phyloP scores from a whole-genome alignment of 1,140 invertebrate species.

The Zaprionus nigranus region DNA sequence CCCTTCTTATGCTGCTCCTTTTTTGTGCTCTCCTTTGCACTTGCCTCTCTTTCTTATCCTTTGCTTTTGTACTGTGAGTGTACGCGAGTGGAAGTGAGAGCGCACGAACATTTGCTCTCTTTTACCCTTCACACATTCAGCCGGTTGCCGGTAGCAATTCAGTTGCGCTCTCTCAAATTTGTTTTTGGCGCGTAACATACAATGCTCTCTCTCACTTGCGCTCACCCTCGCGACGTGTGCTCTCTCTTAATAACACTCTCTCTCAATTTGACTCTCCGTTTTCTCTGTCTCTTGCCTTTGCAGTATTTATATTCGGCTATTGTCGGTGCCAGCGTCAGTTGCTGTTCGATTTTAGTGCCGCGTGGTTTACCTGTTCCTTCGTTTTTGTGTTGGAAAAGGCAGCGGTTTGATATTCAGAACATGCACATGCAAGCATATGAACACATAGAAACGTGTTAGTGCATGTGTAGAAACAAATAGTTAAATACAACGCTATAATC shows the following conservation, averaged over 20 bases:
- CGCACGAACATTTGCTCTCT: background rate
- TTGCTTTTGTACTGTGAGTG: background rate
- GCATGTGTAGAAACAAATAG: background rate
- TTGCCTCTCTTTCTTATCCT: background rate
- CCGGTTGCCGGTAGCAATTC: constrained; percentile 13
- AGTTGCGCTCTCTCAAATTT: background rate
- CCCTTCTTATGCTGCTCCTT: background rate
- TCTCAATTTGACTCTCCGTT: background rate
- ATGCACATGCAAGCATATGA: background rate
- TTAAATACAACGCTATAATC: constrained; percentile 8
- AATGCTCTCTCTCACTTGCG: background rate
- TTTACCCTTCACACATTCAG: background rate
- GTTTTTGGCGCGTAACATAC: constrained; percentile 19
- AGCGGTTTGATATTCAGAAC: constrained; percentile 32
- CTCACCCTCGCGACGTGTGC: background rate
- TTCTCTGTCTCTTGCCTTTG: background rate
- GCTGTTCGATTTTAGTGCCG: constrained; percentile 27
- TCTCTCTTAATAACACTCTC: background rate
- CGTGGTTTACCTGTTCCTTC: constrained; percentile 30
- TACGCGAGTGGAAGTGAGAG: background rate
- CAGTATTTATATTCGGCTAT: constrained; percentile 43
- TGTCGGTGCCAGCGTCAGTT: constrained; percentile 25
- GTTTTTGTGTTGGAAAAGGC: too few relatives aligned
- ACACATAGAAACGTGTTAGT: background rate
- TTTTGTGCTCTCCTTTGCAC: background rate